phyloP scores from a whole-genome alignment of 2,888 invertebrate species.

The Machimus atricapillus region DNA sequence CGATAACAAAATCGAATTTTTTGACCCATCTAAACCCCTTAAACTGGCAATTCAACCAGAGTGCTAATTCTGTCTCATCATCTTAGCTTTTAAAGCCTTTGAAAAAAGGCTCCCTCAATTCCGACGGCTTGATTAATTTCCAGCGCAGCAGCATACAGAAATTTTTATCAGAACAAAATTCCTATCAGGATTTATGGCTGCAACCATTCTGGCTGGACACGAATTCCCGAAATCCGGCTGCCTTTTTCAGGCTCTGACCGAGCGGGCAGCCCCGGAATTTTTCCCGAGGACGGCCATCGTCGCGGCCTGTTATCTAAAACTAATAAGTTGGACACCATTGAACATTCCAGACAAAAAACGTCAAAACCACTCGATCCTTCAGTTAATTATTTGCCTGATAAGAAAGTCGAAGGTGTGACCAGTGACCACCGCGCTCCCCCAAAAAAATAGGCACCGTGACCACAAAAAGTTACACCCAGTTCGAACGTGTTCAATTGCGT shows the following conservation, averaged over 20 bases:
- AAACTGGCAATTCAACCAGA: background rate
- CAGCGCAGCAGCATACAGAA: background rate
- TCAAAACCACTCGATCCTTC: constrained; percentile 34
- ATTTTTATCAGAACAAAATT: background rate
- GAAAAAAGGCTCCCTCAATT: background rate
- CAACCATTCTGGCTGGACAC: constrained; percentile 7
- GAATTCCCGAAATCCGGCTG: background rate
- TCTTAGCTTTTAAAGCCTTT: background rate
- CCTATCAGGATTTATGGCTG: constrained; percentile 36
- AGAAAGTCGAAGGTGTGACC: constrained; percentile 31
- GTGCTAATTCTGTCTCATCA: background rate
- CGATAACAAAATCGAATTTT: no score
- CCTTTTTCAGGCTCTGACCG: background rate
- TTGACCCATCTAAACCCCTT: no score
- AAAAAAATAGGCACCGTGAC: background rate
- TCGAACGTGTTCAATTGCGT: constrained; percentile 18
- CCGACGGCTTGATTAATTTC: constrained; percentile 15
- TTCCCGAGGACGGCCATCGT: background rate
- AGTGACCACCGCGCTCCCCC: background rate
- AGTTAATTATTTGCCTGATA: constrained; percentile 41
- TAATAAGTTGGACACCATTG: constrained; percentile 40
- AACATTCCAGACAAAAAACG: constrained; percentile 39
- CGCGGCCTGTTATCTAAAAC: constrained; percentile 31
- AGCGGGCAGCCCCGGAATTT: background rate
- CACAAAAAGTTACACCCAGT: constrained; percentile 18